These are phyloP conservation scores for Iguana delicatissima DNA, from an alignment of 2,797 vertebrate species.

Conservation along the genomic window DNA sequence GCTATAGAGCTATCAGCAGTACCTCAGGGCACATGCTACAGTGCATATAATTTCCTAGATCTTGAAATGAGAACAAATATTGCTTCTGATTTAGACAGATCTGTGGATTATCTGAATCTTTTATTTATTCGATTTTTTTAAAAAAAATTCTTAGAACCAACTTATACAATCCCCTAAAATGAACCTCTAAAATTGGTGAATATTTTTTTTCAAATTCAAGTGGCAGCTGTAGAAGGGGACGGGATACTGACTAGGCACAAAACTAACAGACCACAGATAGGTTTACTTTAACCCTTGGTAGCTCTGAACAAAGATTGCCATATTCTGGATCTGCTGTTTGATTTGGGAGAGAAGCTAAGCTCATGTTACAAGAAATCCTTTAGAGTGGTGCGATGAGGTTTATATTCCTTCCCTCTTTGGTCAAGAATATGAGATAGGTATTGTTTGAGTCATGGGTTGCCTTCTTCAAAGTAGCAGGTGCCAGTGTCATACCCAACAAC, in stretches of 20 bases:
- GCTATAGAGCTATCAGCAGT: background rate
- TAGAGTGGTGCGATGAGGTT: background rate
- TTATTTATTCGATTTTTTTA: background rate
- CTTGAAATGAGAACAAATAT: background rate
- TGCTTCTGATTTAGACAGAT: slow-evolving; percentile 1
- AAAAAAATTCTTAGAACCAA: background rate
- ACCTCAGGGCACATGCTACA: background rate
- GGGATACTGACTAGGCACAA: background rate
- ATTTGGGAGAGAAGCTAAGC: background rate
- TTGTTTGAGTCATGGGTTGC: background rate
- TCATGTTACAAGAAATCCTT: background rate
- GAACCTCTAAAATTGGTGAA: background rate
- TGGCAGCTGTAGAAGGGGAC: background rate
- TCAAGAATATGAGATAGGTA: background rate
- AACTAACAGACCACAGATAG: background rate
- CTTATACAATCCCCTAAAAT: background rate
- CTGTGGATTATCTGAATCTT: background rate
- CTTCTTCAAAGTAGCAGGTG: background rate
- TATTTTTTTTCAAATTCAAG: background rate
- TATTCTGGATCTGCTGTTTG: background rate
- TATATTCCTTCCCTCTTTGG: background rate
- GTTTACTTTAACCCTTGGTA: background rate
- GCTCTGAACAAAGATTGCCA: background rate
- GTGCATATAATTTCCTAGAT: background rate
- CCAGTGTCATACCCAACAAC: no score